Percentiles rank a stretch among this genome's conserved stretches.
Evolutionary conservation across 2,113 vertebrate species (phyloP).

Genomic region (Pangasianodon hypophthalmus): DNA sequence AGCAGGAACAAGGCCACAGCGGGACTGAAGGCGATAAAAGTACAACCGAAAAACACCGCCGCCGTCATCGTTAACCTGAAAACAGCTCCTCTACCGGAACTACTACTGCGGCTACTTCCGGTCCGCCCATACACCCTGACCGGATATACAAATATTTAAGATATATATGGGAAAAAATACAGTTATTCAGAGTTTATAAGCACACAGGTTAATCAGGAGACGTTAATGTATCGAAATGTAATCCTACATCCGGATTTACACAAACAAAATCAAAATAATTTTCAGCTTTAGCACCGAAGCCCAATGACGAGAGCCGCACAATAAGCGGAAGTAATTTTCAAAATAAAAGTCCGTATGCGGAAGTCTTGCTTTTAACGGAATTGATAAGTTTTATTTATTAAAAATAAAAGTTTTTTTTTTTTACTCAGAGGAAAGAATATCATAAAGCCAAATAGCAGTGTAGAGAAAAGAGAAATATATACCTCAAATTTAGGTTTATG

Average conservation of each 20-base stretch:
- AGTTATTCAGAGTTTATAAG: background rate
- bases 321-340: background rate
- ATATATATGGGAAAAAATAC: background rate
- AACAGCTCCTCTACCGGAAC: background rate
- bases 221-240: background rate
- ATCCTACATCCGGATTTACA: background rate
- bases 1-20: conserved; percentile 76
- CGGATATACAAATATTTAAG: background rate
- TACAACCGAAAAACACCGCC: conserved; percentile 79
- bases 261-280: background rate
- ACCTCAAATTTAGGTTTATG: too few relatives aligned
- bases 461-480: too few relatives aligned
- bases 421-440: too few relatives aligned
- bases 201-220: background rate
- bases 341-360: background rate
- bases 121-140: background rate
- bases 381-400: background rate
- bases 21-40: conserved; percentile 80
- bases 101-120: background rate
- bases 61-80: conserved; percentile 68
- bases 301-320: background rate
- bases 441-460: too few relatives aligned
- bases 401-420: background rate
- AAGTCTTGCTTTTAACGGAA: background rate
- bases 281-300: background rate